Evolutionary conservation across 1,140 invertebrate genomes (phyloP).

Genomic region (Penaeus vannamei): DNA sequence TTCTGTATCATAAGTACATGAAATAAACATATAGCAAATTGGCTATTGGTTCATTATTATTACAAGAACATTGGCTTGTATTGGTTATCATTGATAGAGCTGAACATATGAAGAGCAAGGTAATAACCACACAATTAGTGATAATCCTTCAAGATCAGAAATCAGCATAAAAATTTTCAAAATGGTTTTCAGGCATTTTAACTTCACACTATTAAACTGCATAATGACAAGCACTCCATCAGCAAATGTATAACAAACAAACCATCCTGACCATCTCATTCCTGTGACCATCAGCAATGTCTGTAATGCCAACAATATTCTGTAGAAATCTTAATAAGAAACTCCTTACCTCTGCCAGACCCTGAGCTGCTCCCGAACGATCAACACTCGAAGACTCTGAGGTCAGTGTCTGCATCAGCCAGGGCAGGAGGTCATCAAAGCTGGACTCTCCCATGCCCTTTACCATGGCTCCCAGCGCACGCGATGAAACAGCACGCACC

Average conservation of each 20-base stretch:
- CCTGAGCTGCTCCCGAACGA: constrained; percentile 94
- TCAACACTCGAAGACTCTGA: constrained; percentile 96
- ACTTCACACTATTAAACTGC: too few species aligned
- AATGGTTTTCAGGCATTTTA: too few species aligned
- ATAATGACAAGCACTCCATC: constrained; percentile 68
- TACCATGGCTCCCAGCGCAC: constrained; percentile 97
- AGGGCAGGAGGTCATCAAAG: constrained; percentile 95
- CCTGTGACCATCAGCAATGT: background rate
- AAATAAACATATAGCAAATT: too few species aligned
- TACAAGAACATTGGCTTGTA: too few species aligned
- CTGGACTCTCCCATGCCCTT: constrained; percentile 95
- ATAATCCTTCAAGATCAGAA: too few species aligned
- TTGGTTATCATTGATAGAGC: too few species aligned
- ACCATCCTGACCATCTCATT: background rate
- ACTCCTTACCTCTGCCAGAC: constrained; percentile 79
- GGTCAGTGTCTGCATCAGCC: constrained; percentile 98
- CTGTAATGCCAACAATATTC: background rate
- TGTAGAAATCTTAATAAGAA: background rate
- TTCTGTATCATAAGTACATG: too few species aligned
- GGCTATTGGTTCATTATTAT: too few species aligned
- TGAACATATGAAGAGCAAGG: too few species aligned
- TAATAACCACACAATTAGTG: too few species aligned
- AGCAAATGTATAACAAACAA: constrained; percentile 2
- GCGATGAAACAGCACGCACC: constrained; percentile 90
- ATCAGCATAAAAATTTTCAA: too few species aligned